Conservation (phyloP, 2,797 vertebrate species). For the Fratercula arctica region DNA sequence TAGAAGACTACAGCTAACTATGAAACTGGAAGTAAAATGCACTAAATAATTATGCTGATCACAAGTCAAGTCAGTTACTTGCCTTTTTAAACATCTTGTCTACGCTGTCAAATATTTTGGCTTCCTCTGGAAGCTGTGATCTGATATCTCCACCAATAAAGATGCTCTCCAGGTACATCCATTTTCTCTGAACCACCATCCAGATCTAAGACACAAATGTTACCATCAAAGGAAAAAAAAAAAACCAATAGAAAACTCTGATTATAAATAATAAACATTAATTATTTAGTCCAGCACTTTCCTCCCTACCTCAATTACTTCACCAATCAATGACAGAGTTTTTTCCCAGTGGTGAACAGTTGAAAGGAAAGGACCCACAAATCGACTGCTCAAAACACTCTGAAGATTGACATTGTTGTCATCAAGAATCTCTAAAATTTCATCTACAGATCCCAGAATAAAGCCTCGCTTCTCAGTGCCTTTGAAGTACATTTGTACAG, state of each 20-base stretch:
- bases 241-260: not conserved
- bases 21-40: not conserved
- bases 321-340: constrained; percentile 89
- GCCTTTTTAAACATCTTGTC: constrained; percentile 90
- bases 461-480: constrained; percentile 87
- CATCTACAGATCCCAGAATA: constrained; percentile 88
- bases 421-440: constrained; percentile 88
- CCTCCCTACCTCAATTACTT: constrained; percentile 90
- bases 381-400: constrained; percentile 91
- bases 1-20: not conserved
- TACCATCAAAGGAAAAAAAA: not conserved
- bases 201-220: constrained; percentile 81
- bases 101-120: constrained; percentile 91
- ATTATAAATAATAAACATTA: not conserved
- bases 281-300: not conserved
- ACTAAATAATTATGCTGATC: not conserved
- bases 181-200: constrained; percentile 94
- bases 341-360: constrained; percentile 91
- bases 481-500: constrained; percentile 85
- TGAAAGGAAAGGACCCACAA: constrained; percentile 91
- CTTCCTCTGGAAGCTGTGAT: constrained; percentile 91
- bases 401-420: constrained; percentile 92
- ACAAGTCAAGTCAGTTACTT: constrained; percentile 45
- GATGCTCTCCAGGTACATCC: constrained; percentile 98
- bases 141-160: constrained; percentile 94